Percentiles rank a stretch among this genome's conserved stretches.
These are phyloP conservation scores for Drosophila neocordata DNA, from an alignment of 1,140 invertebrate species.

Conservation along the genomic window DNA sequence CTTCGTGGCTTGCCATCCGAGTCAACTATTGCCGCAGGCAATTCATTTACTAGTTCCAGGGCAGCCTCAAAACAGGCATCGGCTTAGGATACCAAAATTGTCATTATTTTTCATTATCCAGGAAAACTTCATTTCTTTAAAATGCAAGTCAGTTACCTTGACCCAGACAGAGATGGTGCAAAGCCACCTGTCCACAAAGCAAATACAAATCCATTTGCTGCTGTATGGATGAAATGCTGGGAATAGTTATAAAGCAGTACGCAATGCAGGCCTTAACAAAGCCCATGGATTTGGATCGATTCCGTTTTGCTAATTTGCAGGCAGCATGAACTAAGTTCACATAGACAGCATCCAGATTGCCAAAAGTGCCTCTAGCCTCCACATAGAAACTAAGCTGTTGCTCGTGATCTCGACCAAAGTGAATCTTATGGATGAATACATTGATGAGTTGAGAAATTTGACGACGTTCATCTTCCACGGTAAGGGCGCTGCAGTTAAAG, in stretches of 20 bases:
- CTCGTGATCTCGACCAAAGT: conserved; percentile 93
- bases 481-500: conserved; percentile 89
- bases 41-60: conserved; percentile 90
- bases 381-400: conserved; percentile 96
- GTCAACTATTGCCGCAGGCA: conserved; percentile 89
- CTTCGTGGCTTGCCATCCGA: conserved; percentile 89
- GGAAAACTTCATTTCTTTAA: no score
- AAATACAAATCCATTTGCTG: conserved; percentile 93
- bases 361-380: conserved; percentile 93
- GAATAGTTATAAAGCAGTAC: conserved; percentile 97
- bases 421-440: conserved; percentile 90
- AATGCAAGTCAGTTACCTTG: conserved; percentile 83
- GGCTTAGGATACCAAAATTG: conserved; percentile 84
- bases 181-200: conserved; percentile 93
- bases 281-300: conserved; percentile 85
- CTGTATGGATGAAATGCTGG: conserved; percentile 91
- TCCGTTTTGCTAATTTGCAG: conserved; percentile 90
- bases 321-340: conserved; percentile 93
- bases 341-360: conserved; percentile 94
- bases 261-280: conserved; percentile 97
- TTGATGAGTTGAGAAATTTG: conserved; percentile 93
- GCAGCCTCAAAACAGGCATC: conserved; percentile 97
- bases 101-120: background rate
- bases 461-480: conserved; percentile 95
- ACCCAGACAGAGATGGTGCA: conserved; percentile 94